A percentile compares a stretch with the other conserved stretches of the same genome.
Evolutionary conservation across 1,140 invertebrate genomes (phyloP).

Genomic region (Drosophila funebris): DNA sequence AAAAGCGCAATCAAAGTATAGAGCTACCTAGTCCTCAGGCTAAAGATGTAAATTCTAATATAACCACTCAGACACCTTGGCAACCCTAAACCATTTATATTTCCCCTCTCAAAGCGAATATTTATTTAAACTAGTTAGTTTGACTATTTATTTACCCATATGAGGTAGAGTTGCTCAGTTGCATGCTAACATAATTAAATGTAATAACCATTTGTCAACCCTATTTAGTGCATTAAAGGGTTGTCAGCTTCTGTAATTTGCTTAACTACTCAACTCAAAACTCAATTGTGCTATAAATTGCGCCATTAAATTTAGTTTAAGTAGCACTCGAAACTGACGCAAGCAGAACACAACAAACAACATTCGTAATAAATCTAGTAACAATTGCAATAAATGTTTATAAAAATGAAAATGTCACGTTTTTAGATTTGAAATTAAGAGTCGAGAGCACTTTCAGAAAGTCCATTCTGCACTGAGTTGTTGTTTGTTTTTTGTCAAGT

Average conservation of each 20-base stretch:
- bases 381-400: constrained; percentile 17
- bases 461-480: not conserved
- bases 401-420: constrained; percentile 33
- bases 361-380: constrained; percentile 16
- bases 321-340: constrained; percentile 32
- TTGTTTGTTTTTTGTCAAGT: constrained; percentile 9
- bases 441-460: constrained; percentile 2
- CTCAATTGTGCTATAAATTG: constrained; percentile 14
- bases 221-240: not conserved
- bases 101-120: no score
- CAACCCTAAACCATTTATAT: no score
- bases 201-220: no score
- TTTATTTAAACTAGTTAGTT: no score
- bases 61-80: no score
- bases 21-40: no score
- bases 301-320: constrained; percentile 35
- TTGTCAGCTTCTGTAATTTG: not conserved
- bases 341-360: constrained; percentile 9
- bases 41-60: no score
- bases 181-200: no score
- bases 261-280: constrained; percentile 13
- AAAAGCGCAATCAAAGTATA: no score
- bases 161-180: no score
- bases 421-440: constrained; percentile 20
- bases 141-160: no score